These are phyloP conservation scores for Apaloderma vittatum DNA, from an alignment of 2,113 vertebrate genomes.

Conservation along the genomic window DNA sequence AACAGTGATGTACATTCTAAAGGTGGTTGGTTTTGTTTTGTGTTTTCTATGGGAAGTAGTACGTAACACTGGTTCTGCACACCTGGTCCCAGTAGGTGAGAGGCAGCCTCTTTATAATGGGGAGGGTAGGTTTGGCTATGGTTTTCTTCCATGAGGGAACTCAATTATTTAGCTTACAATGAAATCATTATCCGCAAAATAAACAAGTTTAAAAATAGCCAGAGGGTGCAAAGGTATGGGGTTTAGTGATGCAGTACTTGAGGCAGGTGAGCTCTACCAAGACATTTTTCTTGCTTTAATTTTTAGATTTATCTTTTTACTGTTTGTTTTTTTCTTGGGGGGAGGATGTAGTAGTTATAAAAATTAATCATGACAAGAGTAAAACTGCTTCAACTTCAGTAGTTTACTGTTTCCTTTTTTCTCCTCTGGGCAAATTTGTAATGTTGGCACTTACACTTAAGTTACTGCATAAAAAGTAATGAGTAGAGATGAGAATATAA, in stretches of 20 bases:
- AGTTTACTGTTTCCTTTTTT: not conserved
- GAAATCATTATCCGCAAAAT: not conserved
- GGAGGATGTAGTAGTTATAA: not conserved
- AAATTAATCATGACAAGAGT: not conserved
- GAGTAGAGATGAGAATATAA: not conserved
- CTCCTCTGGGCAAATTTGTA: not conserved
- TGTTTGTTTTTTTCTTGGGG: accelerated
- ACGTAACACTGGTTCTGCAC: accelerated
- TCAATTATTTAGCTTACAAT: not conserved
- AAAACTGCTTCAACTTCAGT: not conserved
- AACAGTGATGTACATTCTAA: accelerated
- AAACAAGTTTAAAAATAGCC: not conserved
- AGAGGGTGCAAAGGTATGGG: accelerated
- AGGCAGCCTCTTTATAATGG: accelerated
- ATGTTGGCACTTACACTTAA: not conserved
- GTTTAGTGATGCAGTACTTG: not conserved
- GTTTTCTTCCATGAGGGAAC: not conserved
- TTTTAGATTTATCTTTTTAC: too few species aligned
- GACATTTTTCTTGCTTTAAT: not conserved
- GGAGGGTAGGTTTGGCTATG: not conserved
- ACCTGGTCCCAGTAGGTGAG: too few species aligned
- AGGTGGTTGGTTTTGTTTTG: too few species aligned
- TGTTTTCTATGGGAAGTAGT: not conserved
- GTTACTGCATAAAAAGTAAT: not conserved
- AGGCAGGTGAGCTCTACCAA: not conserved